phyloP scores from a whole-genome alignment of 2,888 invertebrate genomes.

The Cephus runcator region DNA sequence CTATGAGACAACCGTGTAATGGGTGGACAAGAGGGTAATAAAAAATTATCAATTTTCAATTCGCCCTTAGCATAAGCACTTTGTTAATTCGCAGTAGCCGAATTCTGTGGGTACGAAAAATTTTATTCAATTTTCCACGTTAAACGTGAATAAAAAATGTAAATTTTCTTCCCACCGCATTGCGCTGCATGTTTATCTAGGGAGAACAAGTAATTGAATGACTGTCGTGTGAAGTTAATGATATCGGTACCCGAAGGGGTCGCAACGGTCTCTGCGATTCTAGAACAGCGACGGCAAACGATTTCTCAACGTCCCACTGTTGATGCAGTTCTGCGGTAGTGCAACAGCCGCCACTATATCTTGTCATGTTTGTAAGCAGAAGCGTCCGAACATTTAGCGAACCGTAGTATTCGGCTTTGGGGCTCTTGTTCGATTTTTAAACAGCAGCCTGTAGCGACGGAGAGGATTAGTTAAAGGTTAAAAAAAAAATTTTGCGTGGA shows the following conservation, averaged over 20 bases:
- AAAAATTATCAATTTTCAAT: background rate
- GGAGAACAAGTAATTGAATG: constrained; percentile 32
- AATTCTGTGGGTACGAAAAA: too few relatives aligned
- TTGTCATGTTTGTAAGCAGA: constrained; percentile 26
- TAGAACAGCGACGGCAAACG: constrained; percentile 22
- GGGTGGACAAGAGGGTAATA: background rate
- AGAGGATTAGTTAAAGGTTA: background rate
- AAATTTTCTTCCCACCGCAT: too few relatives aligned
- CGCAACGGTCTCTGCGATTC: constrained; percentile 5
- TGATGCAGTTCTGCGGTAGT: constrained; percentile 43
- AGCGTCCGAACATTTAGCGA: constrained; percentile 13
- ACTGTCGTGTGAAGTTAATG: constrained; percentile 37
- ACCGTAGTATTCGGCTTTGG: background rate
- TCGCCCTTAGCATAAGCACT: background rate
- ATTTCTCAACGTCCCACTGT: constrained; percentile 43
- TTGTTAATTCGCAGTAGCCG: background rate
- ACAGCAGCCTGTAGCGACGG: background rate
- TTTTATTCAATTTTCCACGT: too few relatives aligned
- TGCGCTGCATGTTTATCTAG: background rate
- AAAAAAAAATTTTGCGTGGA: too few relatives aligned
- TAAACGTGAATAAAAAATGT: background rate
- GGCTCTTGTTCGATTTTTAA: background rate
- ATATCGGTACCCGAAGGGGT: constrained; percentile 15
- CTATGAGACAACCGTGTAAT: background rate
- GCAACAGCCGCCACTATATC: constrained; percentile 23